Evolutionary conservation across 2,888 invertebrate genomes (phyloP).

Genomic region (Dolichomitus sp.): DNA sequence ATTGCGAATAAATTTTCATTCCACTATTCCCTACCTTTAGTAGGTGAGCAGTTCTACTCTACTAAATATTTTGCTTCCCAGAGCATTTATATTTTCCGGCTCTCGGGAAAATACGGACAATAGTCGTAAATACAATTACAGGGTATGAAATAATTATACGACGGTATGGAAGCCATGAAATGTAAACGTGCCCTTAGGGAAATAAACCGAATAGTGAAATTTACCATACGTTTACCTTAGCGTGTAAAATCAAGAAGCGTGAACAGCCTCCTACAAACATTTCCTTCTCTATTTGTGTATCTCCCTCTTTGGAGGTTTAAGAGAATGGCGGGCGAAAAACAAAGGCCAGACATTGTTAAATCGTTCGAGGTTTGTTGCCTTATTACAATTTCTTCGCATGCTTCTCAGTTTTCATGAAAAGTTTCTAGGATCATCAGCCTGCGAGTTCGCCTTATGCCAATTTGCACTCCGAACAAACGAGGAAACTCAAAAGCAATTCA

Average conservation of each 20-base stretch:
- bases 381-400: conserved; percentile 29
- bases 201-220: not conserved
- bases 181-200: not conserved
- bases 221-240: not conserved
- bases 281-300: not conserved
- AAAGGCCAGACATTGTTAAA: conserved; percentile 26
- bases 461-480: conserved; percentile 25
- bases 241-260: conserved; percentile 24
- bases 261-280: not conserved
- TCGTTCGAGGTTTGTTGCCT: conserved; percentile 7
- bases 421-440: conserved; percentile 38
- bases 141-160: not conserved
- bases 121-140: not conserved
- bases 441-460: conserved; percentile 16
- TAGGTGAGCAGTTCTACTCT: too few species aligned
- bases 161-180: not conserved
- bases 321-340: not conserved
- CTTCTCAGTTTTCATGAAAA: conserved; percentile 19
- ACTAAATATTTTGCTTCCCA: too few species aligned
- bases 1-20: too few species aligned
- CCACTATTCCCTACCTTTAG: too few species aligned
- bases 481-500: conserved; percentile 6
- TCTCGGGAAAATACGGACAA: not conserved
- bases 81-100: too few species aligned
- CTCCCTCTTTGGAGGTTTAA: not conserved